Evolutionary conservation across 2,888 invertebrate species (phyloP).

Genomic region (Ectemnius cavifrons): DNA sequence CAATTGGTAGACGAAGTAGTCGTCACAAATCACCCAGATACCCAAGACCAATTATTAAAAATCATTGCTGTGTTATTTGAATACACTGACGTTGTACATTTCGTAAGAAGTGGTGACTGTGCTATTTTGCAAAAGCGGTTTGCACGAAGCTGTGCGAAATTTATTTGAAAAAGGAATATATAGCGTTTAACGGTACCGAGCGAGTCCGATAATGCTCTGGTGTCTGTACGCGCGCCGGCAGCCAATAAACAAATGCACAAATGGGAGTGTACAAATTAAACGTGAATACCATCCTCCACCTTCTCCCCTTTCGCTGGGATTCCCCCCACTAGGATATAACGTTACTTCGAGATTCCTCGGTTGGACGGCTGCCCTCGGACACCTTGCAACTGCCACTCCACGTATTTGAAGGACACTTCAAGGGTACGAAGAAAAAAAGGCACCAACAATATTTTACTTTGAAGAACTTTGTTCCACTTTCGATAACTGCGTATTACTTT

Average conservation of each 20-base stretch:
- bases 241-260: conserved; percentile 51
- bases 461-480: too few relatives aligned
- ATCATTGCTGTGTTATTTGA: neutral
- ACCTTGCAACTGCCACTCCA: conserved; percentile 24
- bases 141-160: conserved; percentile 9
- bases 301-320: conserved; percentile 20
- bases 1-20: too few relatives aligned
- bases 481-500: too few relatives aligned
- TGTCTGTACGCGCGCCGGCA: neutral
- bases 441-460: too few relatives aligned
- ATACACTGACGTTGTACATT: too few relatives aligned
- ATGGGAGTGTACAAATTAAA: conserved; percentile 47
- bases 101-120: neutral
- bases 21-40: neutral
- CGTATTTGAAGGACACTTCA: conserved; percentile 1
- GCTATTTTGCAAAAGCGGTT: neutral
- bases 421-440: neutral
- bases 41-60: neutral
- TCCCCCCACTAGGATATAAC: conserved; percentile 28
- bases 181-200: conserved; percentile 43
- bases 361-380: neutral
- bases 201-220: conserved; percentile 12
- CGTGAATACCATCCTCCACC: conserved; percentile 7
- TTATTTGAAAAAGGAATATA: conserved; percentile 15
- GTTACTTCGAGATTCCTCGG: conserved; percentile 44